Evolutionary conservation across 2,113 vertebrate species (phyloP), one percentile per base, ranked within the genome.

Genomic region (Eira barbara): DNA sequence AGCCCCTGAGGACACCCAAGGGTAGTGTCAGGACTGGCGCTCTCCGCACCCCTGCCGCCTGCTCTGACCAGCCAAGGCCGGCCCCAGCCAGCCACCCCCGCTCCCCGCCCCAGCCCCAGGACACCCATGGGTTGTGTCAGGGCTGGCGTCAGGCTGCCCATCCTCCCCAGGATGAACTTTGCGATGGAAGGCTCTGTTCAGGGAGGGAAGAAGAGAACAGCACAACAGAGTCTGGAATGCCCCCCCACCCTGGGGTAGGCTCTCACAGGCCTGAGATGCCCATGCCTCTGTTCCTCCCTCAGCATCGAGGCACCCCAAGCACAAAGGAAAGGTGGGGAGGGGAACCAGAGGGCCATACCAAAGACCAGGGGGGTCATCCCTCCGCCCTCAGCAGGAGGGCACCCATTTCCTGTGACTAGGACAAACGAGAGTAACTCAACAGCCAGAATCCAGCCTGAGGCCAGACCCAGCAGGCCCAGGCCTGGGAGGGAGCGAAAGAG

Each of bases 1-100:
- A 57, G 55, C 55, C 55, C 20, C 85, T 89, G 52, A 95, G 89
- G 79, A 91, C 91, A 57, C 89, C 57, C 86, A 90, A 97, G 94
- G 97, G 87, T 29, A 96, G 36, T 6, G 7, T 18, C 79, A n/a
- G 4, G 79, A 83, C 8, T 49, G 29, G 39, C 1, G 8, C 18
- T 52, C 52, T 55, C 52, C 45, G 7, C 55, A 57, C 55, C 3
- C 57, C 57, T 59, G 57, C 7, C 57, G 8, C 57, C 7, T 59
- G 57, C 57, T 25, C 57, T 25, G 63, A 49, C 79, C 71, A 39
- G 79, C 61, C 29, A 13, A 5, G 29, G 57, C 57, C 23, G 1
- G 57, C 23, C 57, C 57, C 57, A 59, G 55, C 20, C 20, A 57
- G 55, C 34, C 49, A 17, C 49, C 49, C 49, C 4, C 1, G 15